These are phyloP conservation scores for Cecropterus lyciades DNA, from an alignment of 1,140 invertebrate species.

Conservation along the genomic window DNA sequence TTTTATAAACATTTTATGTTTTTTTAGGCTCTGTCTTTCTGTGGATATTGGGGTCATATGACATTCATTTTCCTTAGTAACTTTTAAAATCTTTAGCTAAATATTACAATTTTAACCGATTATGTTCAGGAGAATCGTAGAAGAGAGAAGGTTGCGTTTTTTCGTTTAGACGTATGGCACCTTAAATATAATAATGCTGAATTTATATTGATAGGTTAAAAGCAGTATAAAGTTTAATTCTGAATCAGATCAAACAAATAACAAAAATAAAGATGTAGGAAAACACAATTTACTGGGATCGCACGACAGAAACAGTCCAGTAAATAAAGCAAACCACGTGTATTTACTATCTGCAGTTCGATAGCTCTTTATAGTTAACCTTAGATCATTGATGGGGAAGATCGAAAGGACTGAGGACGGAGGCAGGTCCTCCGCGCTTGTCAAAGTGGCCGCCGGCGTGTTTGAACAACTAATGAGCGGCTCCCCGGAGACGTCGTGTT, in stretches of 20 bases:
- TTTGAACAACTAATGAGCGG: conserved; percentile 78
- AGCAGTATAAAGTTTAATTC: too few relatives aligned
- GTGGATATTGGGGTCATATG: too few relatives aligned
- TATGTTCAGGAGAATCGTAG: too few relatives aligned
- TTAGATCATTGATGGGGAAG: conserved; percentile 73
- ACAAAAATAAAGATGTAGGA: not conserved
- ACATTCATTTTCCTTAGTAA: too few relatives aligned
- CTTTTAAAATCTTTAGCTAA: too few relatives aligned
- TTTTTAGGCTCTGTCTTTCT: too few relatives aligned
- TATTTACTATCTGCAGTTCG: conserved; percentile 58
- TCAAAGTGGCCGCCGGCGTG: conserved; percentile 79
- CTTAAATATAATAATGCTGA: too few relatives aligned
- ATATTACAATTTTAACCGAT: too few relatives aligned
- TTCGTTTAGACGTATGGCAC: too few relatives aligned
- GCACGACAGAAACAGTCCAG: conserved; percentile 22
- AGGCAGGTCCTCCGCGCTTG: conserved; percentile 58
- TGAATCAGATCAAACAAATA: not conserved
- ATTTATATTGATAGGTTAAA: too few relatives aligned
- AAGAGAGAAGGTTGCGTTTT: too few relatives aligned
- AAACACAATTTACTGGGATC: conserved; percentile 13
- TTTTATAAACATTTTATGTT: too few relatives aligned
- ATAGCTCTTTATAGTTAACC: conserved; percentile 66
- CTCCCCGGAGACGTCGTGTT: conserved; percentile 68
- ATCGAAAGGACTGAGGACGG: conserved; percentile 48
- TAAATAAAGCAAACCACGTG: conserved; percentile 53